These are phyloP conservation scores for Euplagia quadripunctaria DNA, from an alignment of 2,888 invertebrate species.

Conservation along the genomic window DNA sequence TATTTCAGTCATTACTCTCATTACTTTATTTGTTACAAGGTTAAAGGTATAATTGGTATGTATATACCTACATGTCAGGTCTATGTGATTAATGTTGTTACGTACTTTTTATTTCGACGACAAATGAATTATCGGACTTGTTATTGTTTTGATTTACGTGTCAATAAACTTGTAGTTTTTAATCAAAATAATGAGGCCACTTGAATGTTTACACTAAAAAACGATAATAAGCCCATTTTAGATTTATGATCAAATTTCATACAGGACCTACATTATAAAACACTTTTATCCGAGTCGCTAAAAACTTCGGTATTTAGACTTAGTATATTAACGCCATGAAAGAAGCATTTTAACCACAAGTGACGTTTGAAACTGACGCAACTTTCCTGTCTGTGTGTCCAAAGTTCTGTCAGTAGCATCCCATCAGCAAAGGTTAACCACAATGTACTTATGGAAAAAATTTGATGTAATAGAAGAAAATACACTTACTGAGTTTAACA, in stretches of 20 bases:
- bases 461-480: not conserved
- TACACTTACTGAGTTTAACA: not conserved
- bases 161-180: not conserved
- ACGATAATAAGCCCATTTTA: not conserved
- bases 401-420: too few species aligned
- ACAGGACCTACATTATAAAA: not conserved
- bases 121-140: constrained; percentile 7
- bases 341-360: not conserved
- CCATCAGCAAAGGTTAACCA: too few species aligned
- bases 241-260: not conserved
- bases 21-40: constrained; percentile 7
- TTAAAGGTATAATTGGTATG: not conserved
- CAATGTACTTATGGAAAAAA: not conserved
- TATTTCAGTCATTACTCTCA: constrained; percentile 6
- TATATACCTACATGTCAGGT: not conserved
- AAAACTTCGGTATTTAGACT: not conserved
- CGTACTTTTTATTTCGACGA: not conserved
- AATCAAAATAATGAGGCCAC: not conserved
- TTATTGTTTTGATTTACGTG: constrained; percentile 4
- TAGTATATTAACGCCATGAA: not conserved
- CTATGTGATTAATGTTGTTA: not conserved
- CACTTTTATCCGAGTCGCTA: not conserved
- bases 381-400: too few species aligned
- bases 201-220: not conserved
- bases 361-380: not conserved